Evolutionary conservation across 2,888 invertebrate genomes (phyloP).

Genomic region (Pachliopta kotzebuea): DNA sequence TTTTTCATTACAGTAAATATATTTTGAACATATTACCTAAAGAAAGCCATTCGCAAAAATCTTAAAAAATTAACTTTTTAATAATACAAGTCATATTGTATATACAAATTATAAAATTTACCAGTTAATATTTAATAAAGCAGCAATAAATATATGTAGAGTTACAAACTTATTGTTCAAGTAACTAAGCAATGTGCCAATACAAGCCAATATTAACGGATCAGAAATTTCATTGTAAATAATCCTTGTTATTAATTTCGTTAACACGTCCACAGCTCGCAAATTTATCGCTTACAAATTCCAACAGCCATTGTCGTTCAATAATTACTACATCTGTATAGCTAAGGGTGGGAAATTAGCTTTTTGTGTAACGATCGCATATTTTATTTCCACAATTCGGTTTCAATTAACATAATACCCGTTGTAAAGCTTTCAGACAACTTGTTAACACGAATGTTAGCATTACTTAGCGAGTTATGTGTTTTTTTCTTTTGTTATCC

Average conservation of each 20-base stretch:
- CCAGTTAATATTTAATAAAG: background rate
- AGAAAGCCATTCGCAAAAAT: background rate
- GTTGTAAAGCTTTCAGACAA: conserved; percentile 44
- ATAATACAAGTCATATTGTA: too few relatives aligned
- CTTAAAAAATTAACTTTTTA: too few relatives aligned
- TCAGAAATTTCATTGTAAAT: conserved; percentile 32
- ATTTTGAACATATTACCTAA: background rate
- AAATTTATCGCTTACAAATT: conserved; percentile 60
- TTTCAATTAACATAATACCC: conserved; percentile 64
- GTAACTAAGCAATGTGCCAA: conserved; percentile 7
- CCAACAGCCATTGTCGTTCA: conserved; percentile 48
- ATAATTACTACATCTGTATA: conserved; percentile 44
- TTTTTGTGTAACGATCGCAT: conserved; percentile 40
- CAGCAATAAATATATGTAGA: background rate
- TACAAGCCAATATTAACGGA: conserved; percentile 7
- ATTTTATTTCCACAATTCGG: conserved; percentile 74
- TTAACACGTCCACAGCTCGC: conserved; percentile 60
- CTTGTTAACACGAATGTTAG: conserved; percentile 59
- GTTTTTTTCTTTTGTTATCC: conserved; percentile 68
- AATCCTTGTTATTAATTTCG: conserved; percentile 62
- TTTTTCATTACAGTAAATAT: background rate
- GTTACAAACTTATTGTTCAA: conserved; percentile 3
- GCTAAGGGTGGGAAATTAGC: conserved; percentile 73
- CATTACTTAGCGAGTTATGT: conserved; percentile 58
- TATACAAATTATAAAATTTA: too few relatives aligned